A percentile compares a stretch with the other conserved stretches of the same genome.
Evolutionary conservation across 2,797 vertebrate genomes (phyloP).

Genomic region (Tangara arthus): DNA sequence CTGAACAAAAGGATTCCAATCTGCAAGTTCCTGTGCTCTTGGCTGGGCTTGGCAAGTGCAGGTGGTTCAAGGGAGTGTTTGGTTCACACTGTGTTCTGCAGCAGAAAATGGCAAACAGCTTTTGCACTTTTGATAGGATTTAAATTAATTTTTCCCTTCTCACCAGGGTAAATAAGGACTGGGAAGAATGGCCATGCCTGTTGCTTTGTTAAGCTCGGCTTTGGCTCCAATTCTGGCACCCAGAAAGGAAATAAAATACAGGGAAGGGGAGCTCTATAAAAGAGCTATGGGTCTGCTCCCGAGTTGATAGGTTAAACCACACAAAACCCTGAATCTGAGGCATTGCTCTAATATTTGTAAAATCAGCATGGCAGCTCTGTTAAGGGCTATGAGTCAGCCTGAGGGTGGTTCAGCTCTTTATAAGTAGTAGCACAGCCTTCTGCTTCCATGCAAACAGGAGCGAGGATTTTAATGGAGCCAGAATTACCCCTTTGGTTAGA

Average conservation of each 20-base stretch:
- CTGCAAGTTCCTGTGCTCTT: background rate
- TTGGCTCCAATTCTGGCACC: conserved; percentile 14
- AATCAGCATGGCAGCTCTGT: conserved; percentile 54
- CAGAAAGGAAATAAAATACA: conserved; percentile 40
- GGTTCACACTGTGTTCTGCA: background rate
- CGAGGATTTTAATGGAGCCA: background rate
- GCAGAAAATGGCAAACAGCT: background rate
- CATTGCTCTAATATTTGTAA: conserved; percentile 30
- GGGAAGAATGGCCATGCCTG: conserved; percentile 19
- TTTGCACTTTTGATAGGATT: conserved; percentile 7
- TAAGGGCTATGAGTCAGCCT: conserved; percentile 30
- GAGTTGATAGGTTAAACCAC: background rate
- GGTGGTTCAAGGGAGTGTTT: background rate
- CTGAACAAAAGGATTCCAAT: conserved; percentile 30
- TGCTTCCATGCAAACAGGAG: background rate
- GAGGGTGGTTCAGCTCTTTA: conserved; percentile 51
- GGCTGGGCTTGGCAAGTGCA: background rate
- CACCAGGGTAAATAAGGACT: conserved; percentile 27
- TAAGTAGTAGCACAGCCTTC: conserved; percentile 7
- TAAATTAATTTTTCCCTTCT: background rate
- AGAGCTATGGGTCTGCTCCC: conserved; percentile 13
- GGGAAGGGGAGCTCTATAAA: conserved; percentile 24
- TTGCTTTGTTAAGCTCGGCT: conserved; percentile 37
- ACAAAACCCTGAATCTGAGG: conserved; percentile 1
- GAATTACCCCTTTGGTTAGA: conserved; percentile 18